Evolutionary conservation across 2,797 vertebrate genomes (phyloP), one percentile per base, ranked within the genome.

Genomic region (Acestrorhynchus altus): DNA sequence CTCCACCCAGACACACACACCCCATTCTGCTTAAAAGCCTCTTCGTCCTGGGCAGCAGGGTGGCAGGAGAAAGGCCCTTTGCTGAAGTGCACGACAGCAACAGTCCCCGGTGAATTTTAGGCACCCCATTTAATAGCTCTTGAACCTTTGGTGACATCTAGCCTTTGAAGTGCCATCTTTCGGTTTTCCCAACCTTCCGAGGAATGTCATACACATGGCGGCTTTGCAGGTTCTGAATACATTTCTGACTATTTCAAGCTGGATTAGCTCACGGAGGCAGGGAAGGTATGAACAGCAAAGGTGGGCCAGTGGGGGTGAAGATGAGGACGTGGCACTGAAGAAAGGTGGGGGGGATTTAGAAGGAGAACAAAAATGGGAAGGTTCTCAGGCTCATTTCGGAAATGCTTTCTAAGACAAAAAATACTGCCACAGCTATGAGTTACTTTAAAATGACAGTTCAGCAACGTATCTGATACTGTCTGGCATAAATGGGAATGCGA

Each of bases 161-260:
- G n/a, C 51, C 51, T 54, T 54, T 54, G 51, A 54, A 54, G 51
- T 22, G 2, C 0, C n/a, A 9, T 54, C n/a, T 22, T 12, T 54
- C 22, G 22, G 47, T 51, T 51, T 51, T 51, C 16, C 47, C 16
- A n/a, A 16, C 16, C 13, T n/a, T 51, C 8, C 1, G 42, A 9
- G 8, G 8, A 44, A 44, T 1, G 42, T 44, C 42, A 13, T 15
- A 51, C 1, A 4, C 68, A 44, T 69, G 35, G 74, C 75, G 51
- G 75, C 79, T 67, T 76, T 84, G 79, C 76, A 76, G 81, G 80
- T 26, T 84, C 64, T 82, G 78, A 88, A 90, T 86, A 83, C 74
- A 88, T 87, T 86, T 85, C 74, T 88, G 85, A 86, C 85, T n/a
- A 86, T 66, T 79, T 86, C 86, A 61, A 44, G 82, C 68, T 49